Evolutionary conservation across 2,888 invertebrate genomes (phyloP).

Genomic region (Synergus laeviventris): DNA sequence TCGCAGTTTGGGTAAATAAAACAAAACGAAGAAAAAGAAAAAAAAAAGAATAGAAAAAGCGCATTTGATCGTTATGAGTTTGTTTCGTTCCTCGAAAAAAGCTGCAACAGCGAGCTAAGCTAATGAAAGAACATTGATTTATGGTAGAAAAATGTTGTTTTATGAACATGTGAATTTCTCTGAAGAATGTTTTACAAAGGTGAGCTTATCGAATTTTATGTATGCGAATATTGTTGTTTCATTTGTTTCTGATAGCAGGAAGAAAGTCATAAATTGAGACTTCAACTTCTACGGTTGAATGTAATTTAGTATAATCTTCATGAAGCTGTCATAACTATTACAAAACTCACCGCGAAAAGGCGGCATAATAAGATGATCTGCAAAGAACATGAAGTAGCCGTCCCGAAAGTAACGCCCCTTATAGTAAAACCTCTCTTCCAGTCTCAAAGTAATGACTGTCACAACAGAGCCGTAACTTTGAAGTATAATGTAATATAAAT

Average conservation of each 20-base stretch:
- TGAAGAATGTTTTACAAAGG: neutral
- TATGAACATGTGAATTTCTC: neutral
- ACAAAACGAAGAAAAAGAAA: too few species aligned
- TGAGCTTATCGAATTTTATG: neutral
- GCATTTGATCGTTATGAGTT: neutral
- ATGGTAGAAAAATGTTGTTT: neutral
- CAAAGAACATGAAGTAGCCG: neutral
- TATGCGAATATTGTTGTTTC: neutral
- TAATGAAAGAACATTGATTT: neutral
- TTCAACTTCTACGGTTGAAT: neutral
- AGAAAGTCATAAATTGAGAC: neutral
- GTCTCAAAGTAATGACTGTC: constrained; percentile 8
- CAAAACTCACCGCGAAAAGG: neutral
- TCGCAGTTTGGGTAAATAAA: constrained; percentile 1
- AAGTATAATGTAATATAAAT: neutral
- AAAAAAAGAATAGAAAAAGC: neutral
- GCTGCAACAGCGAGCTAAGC: neutral
- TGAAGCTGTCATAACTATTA: neutral
- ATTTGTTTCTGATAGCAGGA: neutral
- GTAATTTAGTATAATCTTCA: neutral
- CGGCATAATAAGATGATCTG: neutral
- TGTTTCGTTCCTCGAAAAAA: neutral
- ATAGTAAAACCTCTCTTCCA: neutral
- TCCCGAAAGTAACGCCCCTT: constrained; percentile 6
- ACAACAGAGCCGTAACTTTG: constrained; percentile 7